These are phyloP conservation scores for Tetranychus cinnabarinus DNA, from an alignment of 1,140 invertebrate species.

Conservation along the genomic window DNA sequence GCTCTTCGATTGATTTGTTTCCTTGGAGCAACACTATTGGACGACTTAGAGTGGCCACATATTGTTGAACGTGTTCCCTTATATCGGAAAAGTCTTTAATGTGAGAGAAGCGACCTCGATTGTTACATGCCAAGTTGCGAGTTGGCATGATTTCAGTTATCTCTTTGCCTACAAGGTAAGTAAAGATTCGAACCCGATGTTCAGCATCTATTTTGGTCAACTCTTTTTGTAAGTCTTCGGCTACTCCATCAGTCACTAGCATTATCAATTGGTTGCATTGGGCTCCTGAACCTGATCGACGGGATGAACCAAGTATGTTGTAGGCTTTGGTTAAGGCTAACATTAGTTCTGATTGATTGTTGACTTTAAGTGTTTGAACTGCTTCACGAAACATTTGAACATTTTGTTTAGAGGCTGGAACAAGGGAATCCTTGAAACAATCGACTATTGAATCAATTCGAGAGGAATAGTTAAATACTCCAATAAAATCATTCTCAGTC, in stretches of 20 bases:
- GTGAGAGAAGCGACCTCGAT: conserved; percentile 69
- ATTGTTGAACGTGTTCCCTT: conserved; percentile 64
- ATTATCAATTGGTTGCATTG: conserved; percentile 96
- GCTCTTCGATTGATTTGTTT: conserved; percentile 19
- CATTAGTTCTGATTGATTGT: conserved; percentile 78
- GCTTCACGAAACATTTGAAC: conserved; percentile 54
- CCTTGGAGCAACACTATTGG: conserved; percentile 42
- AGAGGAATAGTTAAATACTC: conserved; percentile 16
- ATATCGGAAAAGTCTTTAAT: conserved; percentile 44
- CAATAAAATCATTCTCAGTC: conserved; percentile 75
- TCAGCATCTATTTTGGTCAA: neutral
- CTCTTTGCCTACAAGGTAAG: conserved; percentile 84
- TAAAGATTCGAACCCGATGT: conserved; percentile 68
- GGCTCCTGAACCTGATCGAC: conserved; percentile 32
- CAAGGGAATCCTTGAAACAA: conserved; percentile 53
- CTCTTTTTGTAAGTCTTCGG: conserved; percentile 35
- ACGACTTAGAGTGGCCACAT: conserved; percentile 67
- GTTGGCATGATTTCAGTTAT: conserved; percentile 60
- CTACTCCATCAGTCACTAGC: conserved; percentile 91
- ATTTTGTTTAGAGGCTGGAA: conserved; percentile 67
- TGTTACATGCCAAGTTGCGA: neutral
- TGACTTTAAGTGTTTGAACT: conserved; percentile 32
- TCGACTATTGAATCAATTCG: conserved; percentile 26
- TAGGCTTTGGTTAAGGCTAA: conserved; percentile 70
- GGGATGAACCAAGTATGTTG: conserved; percentile 37